Evolutionary conservation across 2,797 vertebrate genomes (phyloP), one percentile per base, ranked within the genome.

Genomic region (Anableps anableps): DNA sequence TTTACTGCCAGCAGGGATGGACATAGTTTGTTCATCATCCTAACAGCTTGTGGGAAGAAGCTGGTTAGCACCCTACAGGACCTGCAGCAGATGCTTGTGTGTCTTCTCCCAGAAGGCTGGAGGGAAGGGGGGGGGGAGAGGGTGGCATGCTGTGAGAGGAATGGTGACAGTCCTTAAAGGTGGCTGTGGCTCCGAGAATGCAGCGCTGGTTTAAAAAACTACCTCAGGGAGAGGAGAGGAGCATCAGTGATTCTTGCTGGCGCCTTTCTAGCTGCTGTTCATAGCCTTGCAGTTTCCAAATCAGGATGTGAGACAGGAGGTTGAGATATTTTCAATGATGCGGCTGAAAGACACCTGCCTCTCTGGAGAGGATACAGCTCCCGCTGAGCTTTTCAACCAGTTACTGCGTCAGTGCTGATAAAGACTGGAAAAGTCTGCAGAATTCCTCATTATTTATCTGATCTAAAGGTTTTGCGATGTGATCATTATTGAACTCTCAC

Each of bases 1-100:
- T 71, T 47, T 71, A 29, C 14, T 47, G 68, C 41, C 68, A 47
- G 43, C 43, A 29, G 68, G 43, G 43, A 29, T 19, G 68, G 36
- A 16, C 26, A 29, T 29, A 71, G 68, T 47, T 7, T 71, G 23
- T 71, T 71, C 43, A 45, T 45, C 68, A 17, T 47, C 41, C 43
- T n/a, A 47, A 71, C 68, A 71, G 68, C 41, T 71, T 71, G 68
- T 71, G 43, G 13, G 41, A 71, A 45, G 68, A 71, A 71, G 26
- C 68, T 45, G 64, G 41, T 45, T 71, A 71, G 17, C 41, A 53
- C 50, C 74, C n/a, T 58, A 29, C 38, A 64, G 41, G 53, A 45
- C 38, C 41, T 62, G 29, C 41, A 75, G 51, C 51, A 43, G 34
- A 58, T 60, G 53, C 36, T 71, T 34, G 50, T 71, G 41, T 47